Evolutionary conservation across 2,797 vertebrate species (phyloP).

Genomic region (Sebastes hopkinsi): DNA sequence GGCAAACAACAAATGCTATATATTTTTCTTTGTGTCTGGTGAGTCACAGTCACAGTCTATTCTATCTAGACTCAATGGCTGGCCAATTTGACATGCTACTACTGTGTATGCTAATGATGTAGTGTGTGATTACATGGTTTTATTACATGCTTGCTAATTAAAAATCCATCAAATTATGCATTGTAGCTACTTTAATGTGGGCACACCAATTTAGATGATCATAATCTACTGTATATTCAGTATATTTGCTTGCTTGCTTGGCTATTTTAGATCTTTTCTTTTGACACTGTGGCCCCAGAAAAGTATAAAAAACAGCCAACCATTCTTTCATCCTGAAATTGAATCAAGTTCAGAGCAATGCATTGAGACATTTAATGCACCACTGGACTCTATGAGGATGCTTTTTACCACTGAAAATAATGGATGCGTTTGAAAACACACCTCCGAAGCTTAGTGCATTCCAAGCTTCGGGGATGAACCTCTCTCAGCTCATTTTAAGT

Average conservation of each 20-base stretch:
- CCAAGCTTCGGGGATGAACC: conserved; percentile 15
- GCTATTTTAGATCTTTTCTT: background rate
- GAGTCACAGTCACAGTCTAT: background rate
- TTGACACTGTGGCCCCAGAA: background rate
- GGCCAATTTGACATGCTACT: background rate
- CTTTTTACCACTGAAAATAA: conserved; percentile 27
- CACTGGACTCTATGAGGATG: background rate
- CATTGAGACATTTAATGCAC: conserved; percentile 1
- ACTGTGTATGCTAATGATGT: background rate
- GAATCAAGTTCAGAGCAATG: conserved; percentile 2
- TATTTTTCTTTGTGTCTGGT: background rate
- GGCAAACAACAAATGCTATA: background rate
- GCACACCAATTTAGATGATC: background rate
- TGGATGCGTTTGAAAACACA: conserved; percentile 9
- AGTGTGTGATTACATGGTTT: background rate
- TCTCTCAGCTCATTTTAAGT: conserved; percentile 10
- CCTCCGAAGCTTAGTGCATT: conserved; percentile 3
- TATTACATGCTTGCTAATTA: background rate
- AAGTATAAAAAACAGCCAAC: background rate
- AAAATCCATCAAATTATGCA: background rate
- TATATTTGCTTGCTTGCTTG: background rate
- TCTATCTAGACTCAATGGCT: background rate
- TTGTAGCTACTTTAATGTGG: no score
- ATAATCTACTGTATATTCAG: background rate
- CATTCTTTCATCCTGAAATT: background rate